phyloP scores from a whole-genome alignment of 1,140 invertebrate species.

The Cydia pomonella region DNA sequence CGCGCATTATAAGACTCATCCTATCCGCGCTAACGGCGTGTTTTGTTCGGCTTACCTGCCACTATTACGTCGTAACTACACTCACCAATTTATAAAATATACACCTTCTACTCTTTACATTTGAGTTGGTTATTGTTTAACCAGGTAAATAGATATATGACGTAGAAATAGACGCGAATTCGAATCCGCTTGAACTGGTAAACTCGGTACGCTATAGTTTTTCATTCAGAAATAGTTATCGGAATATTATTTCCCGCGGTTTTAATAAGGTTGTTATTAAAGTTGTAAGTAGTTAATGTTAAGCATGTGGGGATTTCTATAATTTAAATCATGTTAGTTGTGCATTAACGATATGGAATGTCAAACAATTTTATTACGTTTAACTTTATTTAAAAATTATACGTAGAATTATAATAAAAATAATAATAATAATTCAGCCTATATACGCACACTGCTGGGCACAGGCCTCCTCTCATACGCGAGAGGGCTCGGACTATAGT shows the following conservation, averaged over 20 bases:
- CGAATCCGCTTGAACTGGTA: not conserved
- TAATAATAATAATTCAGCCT: too few relatives aligned
- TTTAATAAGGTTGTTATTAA: conserved; percentile 4
- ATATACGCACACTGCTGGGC: too few relatives aligned
- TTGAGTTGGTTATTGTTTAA: not conserved
- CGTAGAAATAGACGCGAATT: not conserved
- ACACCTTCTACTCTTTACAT: not conserved
- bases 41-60: not conserved
- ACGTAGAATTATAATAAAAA: too few relatives aligned
- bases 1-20: not conserved
- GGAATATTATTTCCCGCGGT: not conserved
- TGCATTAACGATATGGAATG: too few relatives aligned
- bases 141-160: not conserved
- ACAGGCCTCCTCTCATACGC: too few relatives aligned
- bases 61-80: not conserved
- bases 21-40: not conserved
- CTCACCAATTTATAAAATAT: not conserved
- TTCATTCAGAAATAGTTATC: not conserved
- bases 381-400: too few relatives aligned
- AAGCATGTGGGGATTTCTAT: not conserved
- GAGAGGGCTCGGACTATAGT: too few relatives aligned
- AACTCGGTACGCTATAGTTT: not conserved
- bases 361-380: too few relatives aligned
- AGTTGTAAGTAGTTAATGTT: not conserved
- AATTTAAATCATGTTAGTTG: too few relatives aligned